Evolutionary conservation across 2,113 vertebrate species (phyloP).

Genomic region (Thunnus thynnus): DNA sequence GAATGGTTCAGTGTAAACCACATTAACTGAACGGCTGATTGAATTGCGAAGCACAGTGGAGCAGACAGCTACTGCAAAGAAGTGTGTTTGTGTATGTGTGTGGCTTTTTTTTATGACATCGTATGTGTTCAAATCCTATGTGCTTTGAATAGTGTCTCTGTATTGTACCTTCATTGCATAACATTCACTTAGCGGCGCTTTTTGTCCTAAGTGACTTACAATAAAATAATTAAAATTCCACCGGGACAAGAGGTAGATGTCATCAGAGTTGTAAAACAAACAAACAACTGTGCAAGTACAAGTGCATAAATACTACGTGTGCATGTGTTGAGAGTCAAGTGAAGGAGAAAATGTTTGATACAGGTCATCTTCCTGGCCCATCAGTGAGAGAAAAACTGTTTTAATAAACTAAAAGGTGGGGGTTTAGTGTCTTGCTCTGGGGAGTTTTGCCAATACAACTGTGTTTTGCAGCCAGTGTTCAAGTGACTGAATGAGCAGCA

Average conservation of each 20-base stretch:
- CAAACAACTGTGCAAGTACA: background rate
- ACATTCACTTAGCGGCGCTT: constrained; percentile 2
- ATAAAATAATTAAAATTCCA: background rate
- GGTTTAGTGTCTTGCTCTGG: background rate
- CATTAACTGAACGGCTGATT: constrained; percentile 62
- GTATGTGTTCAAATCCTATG: background rate
- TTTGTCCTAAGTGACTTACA: constrained; percentile 16
- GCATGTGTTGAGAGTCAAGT: background rate
- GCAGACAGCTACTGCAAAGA: constrained; percentile 22
- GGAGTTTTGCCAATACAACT: background rate
- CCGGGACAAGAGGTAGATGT: too few species aligned
- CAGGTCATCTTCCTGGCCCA: background rate
- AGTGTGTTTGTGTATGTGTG: constrained; percentile 18
- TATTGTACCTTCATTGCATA: background rate
- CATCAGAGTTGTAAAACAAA: background rate
- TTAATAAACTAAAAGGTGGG: background rate
- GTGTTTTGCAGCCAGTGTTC: background rate
- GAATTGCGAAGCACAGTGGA: constrained; percentile 50
- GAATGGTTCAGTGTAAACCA: constrained; percentile 58
- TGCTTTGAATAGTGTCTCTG: constrained; percentile 13
- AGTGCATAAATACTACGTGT: background rate
- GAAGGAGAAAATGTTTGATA: background rate
- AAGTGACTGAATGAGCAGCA: constrained; percentile 1
- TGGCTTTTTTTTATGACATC: background rate
- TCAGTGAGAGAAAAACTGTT: background rate